These are phyloP conservation scores for Pleuronectes platessa DNA, from an alignment of 2,113 vertebrate genomes.

Conservation along the genomic window DNA sequence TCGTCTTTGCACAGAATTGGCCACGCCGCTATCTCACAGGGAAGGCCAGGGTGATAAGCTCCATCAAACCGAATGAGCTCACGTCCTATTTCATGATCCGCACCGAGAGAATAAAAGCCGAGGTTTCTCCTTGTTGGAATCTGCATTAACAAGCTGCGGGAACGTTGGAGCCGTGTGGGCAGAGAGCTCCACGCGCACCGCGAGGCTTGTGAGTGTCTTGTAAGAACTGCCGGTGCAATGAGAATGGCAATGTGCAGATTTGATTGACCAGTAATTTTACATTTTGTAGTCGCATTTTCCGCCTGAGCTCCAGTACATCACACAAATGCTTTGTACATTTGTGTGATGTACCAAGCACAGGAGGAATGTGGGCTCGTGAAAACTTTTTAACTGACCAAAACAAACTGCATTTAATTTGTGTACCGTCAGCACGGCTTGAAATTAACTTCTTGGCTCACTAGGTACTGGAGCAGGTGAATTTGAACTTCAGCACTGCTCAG, in stretches of 20 bases:
- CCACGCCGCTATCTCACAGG: conserved; percentile 18
- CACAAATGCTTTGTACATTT: too few relatives aligned
- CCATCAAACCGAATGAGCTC: conserved; percentile 60
- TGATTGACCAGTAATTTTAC: conserved; percentile 67
- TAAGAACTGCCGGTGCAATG: conserved; percentile 35
- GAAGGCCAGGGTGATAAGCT: conserved; percentile 35
- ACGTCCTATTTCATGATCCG: conserved; percentile 57
- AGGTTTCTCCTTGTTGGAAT: conserved; percentile 54
- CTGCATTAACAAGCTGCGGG: conserved; percentile 62
- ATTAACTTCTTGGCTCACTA: conserved; percentile 65
- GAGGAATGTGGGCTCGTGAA: conserved; percentile 50
- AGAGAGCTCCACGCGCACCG: conserved; percentile 35
- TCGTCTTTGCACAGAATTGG: conserved; percentile 47
- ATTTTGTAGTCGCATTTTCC: conserved; percentile 59
- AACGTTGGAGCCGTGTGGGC: conserved; percentile 54
- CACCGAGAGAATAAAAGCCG: conserved; percentile 48
- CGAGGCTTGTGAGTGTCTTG: conserved; percentile 53
- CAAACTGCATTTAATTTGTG: conserved; percentile 61
- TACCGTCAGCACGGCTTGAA: conserved; percentile 61
- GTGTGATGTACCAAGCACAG: conserved; percentile 49
- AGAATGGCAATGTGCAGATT: conserved; percentile 42
- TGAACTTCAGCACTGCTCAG: conserved; percentile 29
- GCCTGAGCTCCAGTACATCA: conserved; percentile 36
- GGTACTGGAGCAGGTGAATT: conserved; percentile 36
- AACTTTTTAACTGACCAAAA: conserved; percentile 60